Evolutionary conservation across 1,140 invertebrate species (phyloP).

Genomic region (Drosophila asahinai): DNA sequence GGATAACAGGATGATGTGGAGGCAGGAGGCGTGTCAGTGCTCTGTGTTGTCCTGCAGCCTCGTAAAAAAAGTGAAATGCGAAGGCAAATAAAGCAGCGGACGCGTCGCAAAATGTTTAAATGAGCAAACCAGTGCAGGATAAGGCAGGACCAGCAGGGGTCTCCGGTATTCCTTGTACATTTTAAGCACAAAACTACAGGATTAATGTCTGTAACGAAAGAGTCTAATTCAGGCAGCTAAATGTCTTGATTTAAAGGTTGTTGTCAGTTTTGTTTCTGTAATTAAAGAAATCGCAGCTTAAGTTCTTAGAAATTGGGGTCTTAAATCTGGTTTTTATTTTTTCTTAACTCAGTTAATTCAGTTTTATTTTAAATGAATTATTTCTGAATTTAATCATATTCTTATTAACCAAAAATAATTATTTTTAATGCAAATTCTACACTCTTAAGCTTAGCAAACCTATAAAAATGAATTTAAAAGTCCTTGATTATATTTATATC

Average conservation of each 20-base stretch:
- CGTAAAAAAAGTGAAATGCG: constrained; percentile 58
- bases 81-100: constrained; percentile 68
- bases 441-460: no score
- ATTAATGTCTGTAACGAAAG: constrained; percentile 4
- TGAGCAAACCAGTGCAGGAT: constrained; percentile 52
- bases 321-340: not conserved
- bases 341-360: no score
- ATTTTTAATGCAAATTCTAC: no score
- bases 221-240: not conserved
- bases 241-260: not conserved
- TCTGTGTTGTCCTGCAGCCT: constrained; percentile 63
- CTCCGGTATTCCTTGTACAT: not conserved
- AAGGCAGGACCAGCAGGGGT: constrained; percentile 11
- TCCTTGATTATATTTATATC: not conserved
- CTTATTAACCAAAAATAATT: not conserved
- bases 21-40: constrained; percentile 14
- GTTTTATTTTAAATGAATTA: no score
- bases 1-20: constrained; percentile 4
- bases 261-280: not conserved
- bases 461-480: not conserved
- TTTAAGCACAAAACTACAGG: constrained; percentile 12
- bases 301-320: not conserved
- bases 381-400: not conserved
- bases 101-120: constrained; percentile 69
- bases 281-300: no score